Base-by-base conservation (phyloP, 2,888 invertebrate species). In the Aleiodes testaceus region DNA sequence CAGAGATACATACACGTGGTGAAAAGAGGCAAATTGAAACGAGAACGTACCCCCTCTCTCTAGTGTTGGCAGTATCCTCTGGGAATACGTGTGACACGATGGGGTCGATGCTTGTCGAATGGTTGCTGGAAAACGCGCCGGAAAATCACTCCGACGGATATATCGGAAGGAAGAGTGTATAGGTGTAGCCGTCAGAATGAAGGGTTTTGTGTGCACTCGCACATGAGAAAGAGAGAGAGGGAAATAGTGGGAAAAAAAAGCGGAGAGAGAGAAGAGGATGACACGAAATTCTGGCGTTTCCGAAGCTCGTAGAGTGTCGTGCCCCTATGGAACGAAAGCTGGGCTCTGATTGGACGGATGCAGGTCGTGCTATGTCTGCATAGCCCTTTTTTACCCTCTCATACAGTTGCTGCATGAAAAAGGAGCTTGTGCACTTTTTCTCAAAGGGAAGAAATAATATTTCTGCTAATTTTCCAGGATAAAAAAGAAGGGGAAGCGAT, bases 311-410 rank as follows among this genome's bases (percentile, higher is more conserved):
- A 4, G 42, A 59, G 42, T 42, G 36, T 59, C 59, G 59, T 59
- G 14, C 59, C 36, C 42, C 42, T 18, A 59, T 59, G 59, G 36
- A 53, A 53, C 26, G 53, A 26, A 42, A 20, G 63, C 42, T 42
- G 61, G 72, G 53, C 64, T 71, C 77, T 82, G 83, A 83, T 83
- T 83, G 83, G 80, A 81, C 78, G 79, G 79, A 82, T 83, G 81
- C 82, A 81, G 83, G 83, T 75, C 73, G 66, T 77, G 81, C 79
- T 70, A 73, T 79, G 80, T 81, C 78, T 77, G 81, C 83, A 79
- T 77, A 72, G 77, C 77, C 59, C 42, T 50, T 70, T 47, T 50
- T 70, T 68, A 72, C 70, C 74, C 69, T 55, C 72, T 16, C 61
- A 22, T 45, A 59, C 26, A 53, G n/a, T n/a, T n/a, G n/a, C n/a